Conservation (phyloP, 2,797 vertebrate genomes). For the Hemitrygon akajei region DNA sequence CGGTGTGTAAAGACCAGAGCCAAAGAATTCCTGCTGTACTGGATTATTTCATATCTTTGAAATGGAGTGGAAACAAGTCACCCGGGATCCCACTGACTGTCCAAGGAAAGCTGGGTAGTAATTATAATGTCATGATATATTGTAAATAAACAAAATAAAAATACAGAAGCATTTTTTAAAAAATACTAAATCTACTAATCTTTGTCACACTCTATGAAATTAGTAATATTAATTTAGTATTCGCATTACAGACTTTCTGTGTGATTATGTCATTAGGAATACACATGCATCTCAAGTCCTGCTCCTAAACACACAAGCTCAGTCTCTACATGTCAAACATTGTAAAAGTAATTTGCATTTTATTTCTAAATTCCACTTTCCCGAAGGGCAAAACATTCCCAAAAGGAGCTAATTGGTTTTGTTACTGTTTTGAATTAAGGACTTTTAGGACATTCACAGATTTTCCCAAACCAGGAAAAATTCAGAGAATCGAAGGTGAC, state of each 20-base stretch:
- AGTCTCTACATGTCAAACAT: background rate
- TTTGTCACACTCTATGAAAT: no score
- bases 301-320: slow-evolving; percentile 3
- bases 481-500: background rate
- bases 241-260: background rate
- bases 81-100: no score
- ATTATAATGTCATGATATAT: background rate
- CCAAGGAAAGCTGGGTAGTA: background rate
- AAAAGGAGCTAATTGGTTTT: background rate
- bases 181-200: no score
- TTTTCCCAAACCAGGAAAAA: background rate
- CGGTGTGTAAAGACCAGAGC: no score
- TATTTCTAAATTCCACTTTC: background rate
- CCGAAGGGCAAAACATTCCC: background rate
- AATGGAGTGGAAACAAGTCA: no score
- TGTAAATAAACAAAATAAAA: background rate
- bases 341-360: background rate
- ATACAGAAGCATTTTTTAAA: no score
- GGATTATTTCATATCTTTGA: no score
- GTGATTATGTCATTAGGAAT: background rate
- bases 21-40: no score
- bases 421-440: background rate
- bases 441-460: background rate
- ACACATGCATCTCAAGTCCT: background rate
- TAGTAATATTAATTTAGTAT: no score